These are phyloP conservation scores for Holocentrus rufus DNA, from an alignment of 2,797 vertebrate genomes.

Conservation along the genomic window DNA sequence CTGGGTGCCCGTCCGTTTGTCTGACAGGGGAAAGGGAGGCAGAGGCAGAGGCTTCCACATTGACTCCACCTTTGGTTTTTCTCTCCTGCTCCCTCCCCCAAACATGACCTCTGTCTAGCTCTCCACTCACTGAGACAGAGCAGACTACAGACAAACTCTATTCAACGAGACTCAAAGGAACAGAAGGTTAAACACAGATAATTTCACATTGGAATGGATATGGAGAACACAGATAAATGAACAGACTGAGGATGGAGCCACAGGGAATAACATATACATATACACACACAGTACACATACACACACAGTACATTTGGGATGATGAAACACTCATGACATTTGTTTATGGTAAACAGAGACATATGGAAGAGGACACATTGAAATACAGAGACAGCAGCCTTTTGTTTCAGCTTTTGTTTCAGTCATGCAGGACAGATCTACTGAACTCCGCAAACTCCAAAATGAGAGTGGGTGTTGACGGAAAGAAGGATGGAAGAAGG, in stretches of 20 bases:
- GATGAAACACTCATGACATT: constrained; percentile 3
- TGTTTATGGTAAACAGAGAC: constrained; percentile 3
- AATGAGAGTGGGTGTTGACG: constrained; percentile 4
- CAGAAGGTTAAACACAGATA: constrained; percentile 22
- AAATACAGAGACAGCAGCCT: constrained; percentile 32
- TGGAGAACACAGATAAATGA: constrained; percentile 38
- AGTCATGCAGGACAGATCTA: constrained; percentile 83
- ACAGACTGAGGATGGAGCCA: constrained; percentile 5
- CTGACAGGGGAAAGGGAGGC: constrained; percentile 36
- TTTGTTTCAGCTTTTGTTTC: too few relatives aligned
- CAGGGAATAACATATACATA: constrained; percentile 9
- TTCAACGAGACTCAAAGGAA: constrained; percentile 20
- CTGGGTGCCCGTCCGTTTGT: constrained; percentile 30
- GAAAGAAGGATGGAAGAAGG: constrained; percentile 4
- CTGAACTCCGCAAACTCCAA: constrained; percentile 74
- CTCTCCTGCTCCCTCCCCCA: constrained; percentile 24
- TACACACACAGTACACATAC: too few relatives aligned
- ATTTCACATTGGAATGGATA: constrained; percentile 43
- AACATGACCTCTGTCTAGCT: constrained; percentile 20
- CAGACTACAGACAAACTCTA: constrained; percentile 22
- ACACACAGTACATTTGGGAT: too few relatives aligned
- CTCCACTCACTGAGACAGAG: neutral
- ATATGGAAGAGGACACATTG: constrained; percentile 16
- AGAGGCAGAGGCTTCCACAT: neutral
- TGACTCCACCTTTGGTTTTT: constrained; percentile 15